Evolutionary conservation across 1,140 invertebrate species (phyloP).

Genomic region (Cydia amplana): DNA sequence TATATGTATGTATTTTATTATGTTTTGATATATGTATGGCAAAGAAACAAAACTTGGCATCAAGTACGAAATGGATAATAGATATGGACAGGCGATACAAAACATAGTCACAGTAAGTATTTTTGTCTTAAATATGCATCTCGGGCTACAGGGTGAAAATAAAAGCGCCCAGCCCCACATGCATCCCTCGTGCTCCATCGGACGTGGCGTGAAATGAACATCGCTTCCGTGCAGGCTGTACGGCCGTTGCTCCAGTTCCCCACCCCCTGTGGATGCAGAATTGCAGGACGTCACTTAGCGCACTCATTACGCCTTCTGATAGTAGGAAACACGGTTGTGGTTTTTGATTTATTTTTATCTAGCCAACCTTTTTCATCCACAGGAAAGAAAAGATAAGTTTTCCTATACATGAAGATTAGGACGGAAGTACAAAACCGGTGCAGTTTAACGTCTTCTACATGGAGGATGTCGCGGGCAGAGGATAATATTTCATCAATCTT

Average conservation of each 20-base stretch:
- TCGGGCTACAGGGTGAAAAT: constrained; percentile 38
- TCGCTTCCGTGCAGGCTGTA: constrained; percentile 18
- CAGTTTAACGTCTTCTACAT: no score
- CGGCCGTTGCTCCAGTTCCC: constrained; percentile 15
- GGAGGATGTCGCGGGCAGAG: background rate
- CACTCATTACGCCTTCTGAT: background rate
- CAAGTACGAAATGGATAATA: no score
- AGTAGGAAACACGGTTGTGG: background rate
- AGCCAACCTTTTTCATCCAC: background rate
- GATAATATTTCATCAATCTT: background rate
- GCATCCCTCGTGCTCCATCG: constrained; percentile 44
- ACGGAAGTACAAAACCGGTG: no score
- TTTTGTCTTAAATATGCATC: constrained; percentile 36
- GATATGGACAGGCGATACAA: no score
- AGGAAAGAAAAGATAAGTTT: no score
- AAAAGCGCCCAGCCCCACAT: constrained; percentile 30
- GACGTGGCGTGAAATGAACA: constrained; percentile 48
- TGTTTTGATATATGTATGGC: no score
- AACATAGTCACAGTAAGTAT: background rate
- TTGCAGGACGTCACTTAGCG: constrained; percentile 17
- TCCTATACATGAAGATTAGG: no score
- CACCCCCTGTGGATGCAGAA: constrained; percentile 18
- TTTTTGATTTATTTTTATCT: background rate
- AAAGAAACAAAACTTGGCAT: no score
- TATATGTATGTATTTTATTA: no score